These are phyloP conservation scores for Sinocyclocheilus anophthalmus DNA, from an alignment of 2,113 vertebrate species.

Conservation along the genomic window DNA sequence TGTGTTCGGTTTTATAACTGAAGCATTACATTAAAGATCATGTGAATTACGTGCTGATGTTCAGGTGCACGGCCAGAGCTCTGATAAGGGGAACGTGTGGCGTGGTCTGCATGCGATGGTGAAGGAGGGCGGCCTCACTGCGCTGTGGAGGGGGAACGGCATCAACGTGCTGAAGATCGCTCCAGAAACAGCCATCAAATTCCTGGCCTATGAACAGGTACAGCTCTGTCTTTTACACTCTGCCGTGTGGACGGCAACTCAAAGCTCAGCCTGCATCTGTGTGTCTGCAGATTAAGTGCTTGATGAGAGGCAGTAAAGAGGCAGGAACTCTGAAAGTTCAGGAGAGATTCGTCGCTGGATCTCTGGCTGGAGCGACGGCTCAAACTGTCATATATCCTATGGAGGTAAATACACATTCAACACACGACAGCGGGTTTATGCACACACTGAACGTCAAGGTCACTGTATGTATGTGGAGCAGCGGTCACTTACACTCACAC, in stretches of 20 bases:
- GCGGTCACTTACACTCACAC: too few relatives aligned
- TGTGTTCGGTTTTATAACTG: background rate
- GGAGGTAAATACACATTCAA: constrained; percentile 77
- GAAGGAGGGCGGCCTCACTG: constrained; percentile 79
- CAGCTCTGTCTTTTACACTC: background rate
- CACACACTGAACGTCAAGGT: background rate
- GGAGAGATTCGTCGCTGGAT: constrained; percentile 86
- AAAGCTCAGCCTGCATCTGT: background rate
- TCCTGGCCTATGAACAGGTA: constrained; percentile 84
- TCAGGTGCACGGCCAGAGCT: constrained; percentile 80
- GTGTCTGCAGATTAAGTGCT: constrained; percentile 78
- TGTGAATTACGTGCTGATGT: background rate
- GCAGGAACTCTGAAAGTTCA: constrained; percentile 74
- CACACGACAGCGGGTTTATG: background rate
- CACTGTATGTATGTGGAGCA: background rate
- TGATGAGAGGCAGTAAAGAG: constrained; percentile 78
- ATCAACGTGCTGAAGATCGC: constrained; percentile 89
- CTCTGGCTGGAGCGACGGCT: constrained; percentile 85
- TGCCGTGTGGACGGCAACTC: background rate
- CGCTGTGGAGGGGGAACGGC: constrained; percentile 86
- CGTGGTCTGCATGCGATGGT: constrained; percentile 76
- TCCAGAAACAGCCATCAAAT: constrained; percentile 87
- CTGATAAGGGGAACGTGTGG: constrained; percentile 71
- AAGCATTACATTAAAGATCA: too few relatives aligned
- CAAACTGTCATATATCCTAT: constrained; percentile 89